These are phyloP conservation scores for Morelia viridis DNA, from an alignment of 2,797 vertebrate genomes.

Conservation along the genomic window DNA sequence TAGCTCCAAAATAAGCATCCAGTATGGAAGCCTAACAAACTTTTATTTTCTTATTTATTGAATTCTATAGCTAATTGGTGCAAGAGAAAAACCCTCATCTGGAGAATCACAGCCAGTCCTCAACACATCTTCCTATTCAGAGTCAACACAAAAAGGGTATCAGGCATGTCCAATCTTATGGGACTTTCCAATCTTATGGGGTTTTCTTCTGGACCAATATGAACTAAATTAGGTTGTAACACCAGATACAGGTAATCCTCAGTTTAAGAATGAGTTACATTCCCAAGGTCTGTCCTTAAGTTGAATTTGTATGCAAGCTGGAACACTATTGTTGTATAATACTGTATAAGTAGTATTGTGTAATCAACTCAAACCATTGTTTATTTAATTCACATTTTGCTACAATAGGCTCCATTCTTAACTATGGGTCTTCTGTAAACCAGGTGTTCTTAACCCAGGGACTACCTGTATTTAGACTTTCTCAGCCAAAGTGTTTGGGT, in stretches of 20 bases:
- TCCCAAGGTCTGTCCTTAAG: no score
- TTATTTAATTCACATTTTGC: no score
- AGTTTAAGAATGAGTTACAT: no score
- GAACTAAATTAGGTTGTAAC: not conserved
- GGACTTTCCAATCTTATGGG: not conserved
- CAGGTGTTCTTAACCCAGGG: no score
- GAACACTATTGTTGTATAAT: no score
- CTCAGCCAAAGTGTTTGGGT: not conserved
- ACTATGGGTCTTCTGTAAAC: no score
- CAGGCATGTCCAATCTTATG: not conserved
- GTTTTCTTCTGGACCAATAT: not conserved
- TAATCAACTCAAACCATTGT: no score
- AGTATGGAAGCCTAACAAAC: not conserved
- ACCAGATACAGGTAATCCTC: not conserved
- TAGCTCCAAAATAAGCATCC: not conserved
- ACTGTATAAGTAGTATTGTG: no score
- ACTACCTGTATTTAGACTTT: not conserved
- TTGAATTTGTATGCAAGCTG: no score
- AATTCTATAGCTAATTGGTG: not conserved
- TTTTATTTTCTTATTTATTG: not conserved
- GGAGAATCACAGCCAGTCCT: not conserved
- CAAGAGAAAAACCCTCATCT: not conserved
- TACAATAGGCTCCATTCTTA: no score
- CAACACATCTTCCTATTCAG: not conserved
- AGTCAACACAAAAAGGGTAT: not conserved